A percentile compares a stretch with the other conserved stretches of the same genome.
These are phyloP conservation scores for Epinotia bilunana DNA, from an alignment of 2,888 invertebrate genomes.

Conservation along the genomic window DNA sequence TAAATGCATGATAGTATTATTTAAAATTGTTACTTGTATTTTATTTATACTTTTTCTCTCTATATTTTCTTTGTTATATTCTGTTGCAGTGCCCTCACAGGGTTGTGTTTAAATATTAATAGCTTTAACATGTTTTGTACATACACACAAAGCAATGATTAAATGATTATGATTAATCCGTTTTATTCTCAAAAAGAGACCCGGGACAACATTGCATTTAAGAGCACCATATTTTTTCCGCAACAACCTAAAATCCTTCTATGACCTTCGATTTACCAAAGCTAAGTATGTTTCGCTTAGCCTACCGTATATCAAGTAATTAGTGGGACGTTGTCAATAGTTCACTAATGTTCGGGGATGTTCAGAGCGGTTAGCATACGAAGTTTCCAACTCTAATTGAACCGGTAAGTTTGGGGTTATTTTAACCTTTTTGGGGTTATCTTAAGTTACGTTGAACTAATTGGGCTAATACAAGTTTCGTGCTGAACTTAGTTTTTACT, in stretches of 20 bases:
- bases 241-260: background rate
- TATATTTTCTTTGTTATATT: no score
- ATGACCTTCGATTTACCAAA: background rate
- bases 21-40: no score
- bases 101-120: no score
- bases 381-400: slow-evolving; percentile 28
- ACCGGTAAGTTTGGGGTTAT: slow-evolving; percentile 12
- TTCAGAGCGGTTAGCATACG: background rate
- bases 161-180: no score
- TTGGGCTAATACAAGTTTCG: background rate
- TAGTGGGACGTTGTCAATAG: slow-evolving; percentile 8
- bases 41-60: no score
- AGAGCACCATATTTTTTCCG: background rate
- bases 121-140: no score
- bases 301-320: slow-evolving; percentile 16
- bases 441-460: background rate
- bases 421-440: slow-evolving; percentile 16
- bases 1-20: no score
- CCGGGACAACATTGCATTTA: background rate
- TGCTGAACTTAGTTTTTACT: background rate
- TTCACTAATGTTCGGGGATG: background rate
- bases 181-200: no score
- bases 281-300: background rate
- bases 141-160: no score
- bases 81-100: no score